Evolutionary conservation across 2,113 vertebrate genomes (phyloP).

Genomic region (Pachyramphus minor): DNA sequence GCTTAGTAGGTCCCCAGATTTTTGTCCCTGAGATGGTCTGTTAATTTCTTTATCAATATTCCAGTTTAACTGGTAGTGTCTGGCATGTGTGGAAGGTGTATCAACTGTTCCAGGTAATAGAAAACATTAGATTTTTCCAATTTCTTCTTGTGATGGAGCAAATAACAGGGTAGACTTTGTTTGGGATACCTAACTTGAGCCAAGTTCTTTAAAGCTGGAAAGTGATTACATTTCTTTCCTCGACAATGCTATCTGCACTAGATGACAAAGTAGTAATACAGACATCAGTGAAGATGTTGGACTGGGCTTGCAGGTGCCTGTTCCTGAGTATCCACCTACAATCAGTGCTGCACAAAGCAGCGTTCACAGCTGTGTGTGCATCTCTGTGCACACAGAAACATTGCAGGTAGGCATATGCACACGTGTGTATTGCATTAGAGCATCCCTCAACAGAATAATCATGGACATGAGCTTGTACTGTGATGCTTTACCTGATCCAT

Average conservation of each 20-base stretch:
- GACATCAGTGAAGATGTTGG: neutral
- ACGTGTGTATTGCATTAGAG: neutral
- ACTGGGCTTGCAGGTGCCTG: neutral
- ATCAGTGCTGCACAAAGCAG: neutral
- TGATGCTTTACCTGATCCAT: neutral
- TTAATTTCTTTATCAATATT: neutral
- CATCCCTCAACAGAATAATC: neutral
- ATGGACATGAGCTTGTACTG: accelerated
- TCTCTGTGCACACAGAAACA: neutral
- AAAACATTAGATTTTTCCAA: neutral
- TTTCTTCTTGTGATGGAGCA: neutral
- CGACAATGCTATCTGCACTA: neutral
- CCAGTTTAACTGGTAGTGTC: neutral
- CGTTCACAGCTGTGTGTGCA: accelerated
- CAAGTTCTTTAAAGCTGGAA: neutral
- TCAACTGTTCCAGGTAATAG: neutral
- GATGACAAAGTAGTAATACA: neutral
- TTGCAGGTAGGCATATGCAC: too few relatives aligned
- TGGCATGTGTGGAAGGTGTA: accelerated
- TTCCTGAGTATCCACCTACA: neutral
- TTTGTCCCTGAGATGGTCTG: neutral
- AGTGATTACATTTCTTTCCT: neutral
- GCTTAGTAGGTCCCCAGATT: neutral
- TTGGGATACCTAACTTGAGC: neutral
- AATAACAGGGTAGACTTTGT: neutral